Evolutionary conservation across 2,888 invertebrate genomes (phyloP), one percentile per base, ranked within the genome.

Genomic region (Amiota mariae): DNA sequence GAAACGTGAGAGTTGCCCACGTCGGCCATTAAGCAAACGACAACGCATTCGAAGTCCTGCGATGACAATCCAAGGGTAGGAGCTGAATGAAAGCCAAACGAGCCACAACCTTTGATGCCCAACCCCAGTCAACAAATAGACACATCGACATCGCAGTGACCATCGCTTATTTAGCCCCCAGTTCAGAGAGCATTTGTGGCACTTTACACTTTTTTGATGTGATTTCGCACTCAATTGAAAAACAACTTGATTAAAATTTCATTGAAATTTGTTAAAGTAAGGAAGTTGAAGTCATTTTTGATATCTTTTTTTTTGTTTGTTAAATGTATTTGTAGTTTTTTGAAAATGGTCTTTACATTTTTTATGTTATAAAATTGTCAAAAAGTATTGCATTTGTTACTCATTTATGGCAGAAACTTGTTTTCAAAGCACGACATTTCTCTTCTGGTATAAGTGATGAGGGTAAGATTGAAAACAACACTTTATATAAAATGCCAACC

Each of bases 141-240:
- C 66, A 48, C 59, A 59, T 59, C n/a, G 12, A 51, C 59, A 51
- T 36, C 20, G 15, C 71, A 61, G 75, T 85, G 82, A 80, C 83
- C 82, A 81, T 49, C 57, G 72, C 71, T 74, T n/a, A 56, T 57
- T 72, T 80, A 64, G 70, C 76, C 74, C 71, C 74, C 70, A 76
- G 64, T 71, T 73, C 49, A 18, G 56, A 51, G 54, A 66, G 73
- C 20, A 63, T 57, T 68, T 6, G 8, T 59, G 76, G 71, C 78
- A 79, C 78, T 81, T 79, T 78, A 74, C 80, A 79, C 79, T 74
- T 70, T 76, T 77, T 76, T 79, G 82, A 85, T 85, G 85, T 86
- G 88, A 88, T 88, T 88, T 88, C 84, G 87, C 88, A 88, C 88
- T 88, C 88, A 86, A 87, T 88, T 85, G 82, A 79, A 85, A 80